A percentile compares a stretch with the other conserved stretches of the same genome.
These are phyloP conservation scores for Phyllostomus hastatus DNA, from an alignment of 2,113 vertebrate genomes.

Conservation along the genomic window DNA sequence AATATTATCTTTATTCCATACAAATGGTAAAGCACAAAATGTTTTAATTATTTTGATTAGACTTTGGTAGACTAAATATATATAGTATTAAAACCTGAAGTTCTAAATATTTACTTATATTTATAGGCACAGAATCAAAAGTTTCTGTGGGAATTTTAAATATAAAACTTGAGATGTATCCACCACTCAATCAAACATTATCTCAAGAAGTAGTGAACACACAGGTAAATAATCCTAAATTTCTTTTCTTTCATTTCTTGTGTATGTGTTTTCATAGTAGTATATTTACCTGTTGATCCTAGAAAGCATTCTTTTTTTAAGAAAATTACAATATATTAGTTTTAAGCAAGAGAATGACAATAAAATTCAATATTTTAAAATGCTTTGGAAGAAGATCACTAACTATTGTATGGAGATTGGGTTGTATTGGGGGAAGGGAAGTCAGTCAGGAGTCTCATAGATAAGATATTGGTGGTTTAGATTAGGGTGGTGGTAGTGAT, in stretches of 20 bases:
- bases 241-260: background rate
- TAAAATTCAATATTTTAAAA: background rate
- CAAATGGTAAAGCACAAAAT: background rate
- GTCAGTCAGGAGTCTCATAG: background rate
- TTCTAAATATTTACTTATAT: conserved; percentile 70
- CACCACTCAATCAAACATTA: conserved; percentile 86
- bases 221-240: conserved; percentile 85
- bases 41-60: conserved; percentile 36
- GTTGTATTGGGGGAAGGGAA: background rate
- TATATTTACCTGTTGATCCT: background rate
- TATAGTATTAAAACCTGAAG: conserved; percentile 15
- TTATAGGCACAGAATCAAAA: conserved; percentile 94
- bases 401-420: background rate
- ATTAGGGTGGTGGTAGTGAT: background rate
- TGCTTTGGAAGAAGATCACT: background rate
- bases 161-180: conserved; percentile 93
- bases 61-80: background rate
- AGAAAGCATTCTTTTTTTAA: background rate
- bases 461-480: background rate
- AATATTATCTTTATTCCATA: background rate
- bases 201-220: conserved; percentile 90
- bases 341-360: background rate
- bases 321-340: background rate
- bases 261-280: background rate
- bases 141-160: conserved; percentile 94